Evolutionary conservation across 2,888 invertebrate species (phyloP).

Genomic region (Harmothoe impar): DNA sequence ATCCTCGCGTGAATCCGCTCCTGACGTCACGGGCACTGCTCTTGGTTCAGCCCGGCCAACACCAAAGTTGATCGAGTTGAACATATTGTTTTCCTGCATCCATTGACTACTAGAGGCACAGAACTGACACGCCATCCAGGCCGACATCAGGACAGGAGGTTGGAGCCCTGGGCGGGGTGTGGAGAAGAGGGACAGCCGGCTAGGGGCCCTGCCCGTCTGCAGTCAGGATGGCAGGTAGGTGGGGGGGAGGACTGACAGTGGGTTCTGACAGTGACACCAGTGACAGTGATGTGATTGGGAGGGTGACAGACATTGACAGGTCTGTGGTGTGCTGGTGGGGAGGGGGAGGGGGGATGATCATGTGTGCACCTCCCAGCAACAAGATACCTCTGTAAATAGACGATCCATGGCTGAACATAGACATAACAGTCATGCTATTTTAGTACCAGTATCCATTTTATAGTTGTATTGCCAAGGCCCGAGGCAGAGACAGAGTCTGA

Average conservation of each 20-base stretch:
- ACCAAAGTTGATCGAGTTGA: conserved; percentile 26
- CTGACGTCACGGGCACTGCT: neutral
- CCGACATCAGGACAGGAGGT: neutral
- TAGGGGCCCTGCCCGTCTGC: neutral
- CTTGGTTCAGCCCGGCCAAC: neutral
- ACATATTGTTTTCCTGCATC: conserved; percentile 3
- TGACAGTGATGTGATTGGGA: neutral
- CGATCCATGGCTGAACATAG: too few relatives aligned
- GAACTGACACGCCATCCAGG: neutral
- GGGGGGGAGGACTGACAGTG: neutral
- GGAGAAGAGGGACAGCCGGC: neutral
- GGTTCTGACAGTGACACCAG: neutral
- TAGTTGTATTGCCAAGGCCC: too few relatives aligned
- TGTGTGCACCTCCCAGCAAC: too few relatives aligned
- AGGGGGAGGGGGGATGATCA: too few relatives aligned
- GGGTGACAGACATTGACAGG: too few relatives aligned
- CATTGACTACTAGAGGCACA: neutral
- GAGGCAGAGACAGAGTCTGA: too few relatives aligned
- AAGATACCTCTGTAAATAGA: too few relatives aligned
- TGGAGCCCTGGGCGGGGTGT: neutral
- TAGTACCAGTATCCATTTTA: too few relatives aligned
- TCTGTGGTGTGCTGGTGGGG: too few relatives aligned
- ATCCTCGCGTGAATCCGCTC: conserved; percentile 4
- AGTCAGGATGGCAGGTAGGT: conserved; percentile 21
- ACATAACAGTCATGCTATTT: too few relatives aligned